These are phyloP conservation scores for Microcebus murinus DNA, from an alignment of 2,113 vertebrate species.

Conservation along the genomic window DNA sequence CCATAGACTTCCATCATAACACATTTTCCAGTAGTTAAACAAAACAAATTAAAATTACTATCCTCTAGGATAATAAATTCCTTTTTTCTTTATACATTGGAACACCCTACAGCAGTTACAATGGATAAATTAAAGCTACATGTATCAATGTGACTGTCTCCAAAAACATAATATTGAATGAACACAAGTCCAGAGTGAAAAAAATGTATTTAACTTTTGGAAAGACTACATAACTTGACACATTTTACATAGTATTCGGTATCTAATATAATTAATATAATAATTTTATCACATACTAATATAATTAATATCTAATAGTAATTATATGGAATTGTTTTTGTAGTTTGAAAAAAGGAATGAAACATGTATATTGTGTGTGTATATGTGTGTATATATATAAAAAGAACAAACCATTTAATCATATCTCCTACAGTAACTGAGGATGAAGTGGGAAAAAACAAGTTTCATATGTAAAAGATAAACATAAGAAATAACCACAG, in stretches of 20 bases:
- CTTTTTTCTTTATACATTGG: not conserved
- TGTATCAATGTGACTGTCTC: not conserved
- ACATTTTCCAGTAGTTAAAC: not conserved
- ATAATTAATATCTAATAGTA: not conserved
- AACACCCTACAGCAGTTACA: not conserved
- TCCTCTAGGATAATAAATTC: not conserved
- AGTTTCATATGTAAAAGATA: not conserved
- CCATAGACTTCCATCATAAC: not conserved
- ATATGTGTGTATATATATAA: not conserved
- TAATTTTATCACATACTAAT: not conserved
- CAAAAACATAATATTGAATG: not conserved
- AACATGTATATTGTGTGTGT: not conserved
- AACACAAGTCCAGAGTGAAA: too few relatives aligned
- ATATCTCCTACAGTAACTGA: not conserved
- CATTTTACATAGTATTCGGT: too few relatives aligned
- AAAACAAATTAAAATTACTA: not conserved
- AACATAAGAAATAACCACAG: not conserved
- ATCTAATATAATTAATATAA: not conserved
- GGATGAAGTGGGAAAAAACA: not conserved
- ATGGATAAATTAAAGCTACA: not conserved
- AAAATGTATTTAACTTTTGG: too few relatives aligned
- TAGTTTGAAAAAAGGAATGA: not conserved
- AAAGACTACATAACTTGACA: not conserved
- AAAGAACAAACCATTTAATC: not conserved
- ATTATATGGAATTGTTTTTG: not conserved